Percentiles rank a stretch among this genome's conserved stretches.
These are phyloP conservation scores for Ahaetulla prasina DNA, from an alignment of 2,113 vertebrate genomes.

Conservation along the genomic window DNA sequence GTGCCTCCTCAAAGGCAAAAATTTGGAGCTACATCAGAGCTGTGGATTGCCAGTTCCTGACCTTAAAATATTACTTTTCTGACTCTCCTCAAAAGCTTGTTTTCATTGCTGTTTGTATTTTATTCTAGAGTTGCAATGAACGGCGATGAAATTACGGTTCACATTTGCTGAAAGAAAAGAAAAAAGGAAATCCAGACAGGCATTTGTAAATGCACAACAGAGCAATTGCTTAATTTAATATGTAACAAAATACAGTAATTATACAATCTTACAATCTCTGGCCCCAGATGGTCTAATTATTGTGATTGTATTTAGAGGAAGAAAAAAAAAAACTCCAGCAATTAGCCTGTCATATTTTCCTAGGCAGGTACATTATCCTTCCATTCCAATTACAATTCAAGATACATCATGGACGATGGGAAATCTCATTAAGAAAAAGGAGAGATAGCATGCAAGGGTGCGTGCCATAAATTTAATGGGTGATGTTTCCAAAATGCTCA, in stretches of 20 bases:
- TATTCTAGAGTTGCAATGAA: not conserved
- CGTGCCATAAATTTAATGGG: not conserved
- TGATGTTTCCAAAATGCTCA: not conserved
- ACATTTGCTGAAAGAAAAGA: not conserved
- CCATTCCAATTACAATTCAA: not conserved
- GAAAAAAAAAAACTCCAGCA: not conserved
- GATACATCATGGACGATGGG: not conserved
- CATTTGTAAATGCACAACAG: not conserved
- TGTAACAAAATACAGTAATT: slow-evolving; percentile 5
- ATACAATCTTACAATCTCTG: not conserved
- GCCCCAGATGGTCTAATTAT: not conserved
- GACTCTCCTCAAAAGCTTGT: not conserved
- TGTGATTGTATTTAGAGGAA: not conserved
- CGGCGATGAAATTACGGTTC: not conserved
- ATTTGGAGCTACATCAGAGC: not conserved
- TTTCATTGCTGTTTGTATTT: no score
- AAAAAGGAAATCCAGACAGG: not conserved
- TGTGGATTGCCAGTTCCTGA: not conserved
- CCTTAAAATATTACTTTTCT: not conserved
- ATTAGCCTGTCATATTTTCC: slow-evolving; percentile 2
- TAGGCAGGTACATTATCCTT: not conserved
- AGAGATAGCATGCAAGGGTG: not conserved
- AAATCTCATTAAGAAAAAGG: not conserved
- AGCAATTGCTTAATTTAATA: slow-evolving; percentile 1
- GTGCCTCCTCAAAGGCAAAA: not conserved